Evolutionary conservation across 2,113 vertebrate genomes (phyloP), one percentile per base, ranked within the genome.

Genomic region (Ceyx margarethae): DNA sequence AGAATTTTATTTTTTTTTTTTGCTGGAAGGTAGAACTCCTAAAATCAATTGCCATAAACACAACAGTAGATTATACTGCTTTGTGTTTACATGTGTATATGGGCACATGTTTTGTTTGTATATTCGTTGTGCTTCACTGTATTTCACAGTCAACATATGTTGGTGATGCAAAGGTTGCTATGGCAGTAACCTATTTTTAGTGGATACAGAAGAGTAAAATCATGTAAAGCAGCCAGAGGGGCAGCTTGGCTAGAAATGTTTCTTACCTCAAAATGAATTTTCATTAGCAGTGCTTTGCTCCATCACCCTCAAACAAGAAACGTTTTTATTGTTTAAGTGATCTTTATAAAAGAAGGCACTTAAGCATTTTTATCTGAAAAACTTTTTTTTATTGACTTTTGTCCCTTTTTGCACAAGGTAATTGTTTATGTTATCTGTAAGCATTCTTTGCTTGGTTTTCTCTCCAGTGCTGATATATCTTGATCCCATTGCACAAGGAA

Each of bases 121-220:
- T 77, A 81, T 48, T 96, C 2, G 1, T 6, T 50, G 46, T 43
- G 43, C 67, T 87, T 92, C 79, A 5, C 80, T 81, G 53, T 88
- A 62, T 78, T 88, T 96, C 37, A 42, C 65, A 87, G 67, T 87
- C 90, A 87, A 81, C 67, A 43, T 94, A 94, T 95, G 79, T 93
- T 95, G 93, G 57, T 92, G 94, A 97, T 96, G 89, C 81, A 95
- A 93, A 88, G 82, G 95, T 97, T 97, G 93, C 93, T 97, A 93
- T 95, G 95, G 95, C 65, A 95, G 93, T 96, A 96, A 96, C 89
- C 94, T 97, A 95, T 96, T 97, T 97, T 96, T 96, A 96, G 94
- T 83, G 87, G 79, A 75, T 82, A 86, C 62, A 54, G 81, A 82
- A 93, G 72, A 93, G 77, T 93, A 92, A 74, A 91, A 86, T 85